phyloP scores from a whole-genome alignment of 2,888 invertebrate genomes.

The Pyrgus malvae region DNA sequence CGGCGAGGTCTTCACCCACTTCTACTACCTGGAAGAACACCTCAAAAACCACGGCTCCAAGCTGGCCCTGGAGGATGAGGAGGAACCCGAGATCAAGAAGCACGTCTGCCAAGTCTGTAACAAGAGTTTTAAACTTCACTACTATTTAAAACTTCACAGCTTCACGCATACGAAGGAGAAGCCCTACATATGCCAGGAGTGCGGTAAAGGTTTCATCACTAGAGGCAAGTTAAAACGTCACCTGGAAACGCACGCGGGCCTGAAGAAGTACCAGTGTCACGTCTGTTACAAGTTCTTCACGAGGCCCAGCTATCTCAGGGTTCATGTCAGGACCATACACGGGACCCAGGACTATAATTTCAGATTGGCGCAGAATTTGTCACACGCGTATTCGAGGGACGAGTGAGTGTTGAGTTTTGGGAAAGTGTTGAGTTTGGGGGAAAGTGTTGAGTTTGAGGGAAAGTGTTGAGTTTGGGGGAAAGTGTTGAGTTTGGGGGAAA shows the following conservation, averaged over 20 bases:
- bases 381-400: background rate
- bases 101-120: conserved; percentile 63
- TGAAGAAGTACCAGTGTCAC: conserved; percentile 73
- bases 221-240: conserved; percentile 70
- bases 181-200: conserved; percentile 71
- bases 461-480: too few species aligned
- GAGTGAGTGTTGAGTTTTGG: background rate
- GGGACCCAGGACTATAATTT: conserved; percentile 70
- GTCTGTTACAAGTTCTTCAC: conserved; percentile 75
- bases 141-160: conserved; percentile 68
- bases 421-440: too few species aligned
- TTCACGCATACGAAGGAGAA: conserved; percentile 73
- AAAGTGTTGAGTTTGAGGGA: too few species aligned
- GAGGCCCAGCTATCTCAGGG: conserved; percentile 64
- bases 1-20: conserved; percentile 71
- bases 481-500: too few species aligned
- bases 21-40: conserved; percentile 71
- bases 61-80: conserved; percentile 57
- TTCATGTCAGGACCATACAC: conserved; percentile 70
- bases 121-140: conserved; percentile 69
- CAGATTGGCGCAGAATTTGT: conserved; percentile 36
- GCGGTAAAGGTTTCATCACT: conserved; percentile 72
- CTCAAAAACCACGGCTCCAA: conserved; percentile 66
- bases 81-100: conserved; percentile 57
- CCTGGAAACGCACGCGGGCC: conserved; percentile 64